phyloP scores from a whole-genome alignment of 2,797 vertebrate species.

The Myotis daubentonii region DNA sequence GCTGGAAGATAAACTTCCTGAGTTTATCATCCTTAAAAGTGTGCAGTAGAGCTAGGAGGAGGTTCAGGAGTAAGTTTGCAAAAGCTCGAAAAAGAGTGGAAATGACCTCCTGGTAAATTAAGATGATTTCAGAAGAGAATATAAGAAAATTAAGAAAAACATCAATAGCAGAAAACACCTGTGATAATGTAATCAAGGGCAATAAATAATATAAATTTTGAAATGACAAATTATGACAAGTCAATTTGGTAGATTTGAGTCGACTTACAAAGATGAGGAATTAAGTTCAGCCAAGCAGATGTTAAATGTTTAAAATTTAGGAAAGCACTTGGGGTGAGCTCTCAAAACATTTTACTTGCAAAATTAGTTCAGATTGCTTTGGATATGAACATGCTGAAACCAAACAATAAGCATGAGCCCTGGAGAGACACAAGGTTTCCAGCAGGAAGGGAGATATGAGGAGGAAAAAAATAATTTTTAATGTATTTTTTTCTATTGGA shows the following conservation, averaged over 20 bases:
- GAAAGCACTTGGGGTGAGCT: slow-evolving; percentile 63
- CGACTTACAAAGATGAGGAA: slow-evolving; percentile 19
- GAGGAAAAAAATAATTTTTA: neutral
- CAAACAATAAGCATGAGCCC: neutral
- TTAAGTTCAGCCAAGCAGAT: slow-evolving; percentile 67
- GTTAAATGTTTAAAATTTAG: slow-evolving; percentile 68
- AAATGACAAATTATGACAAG: slow-evolving; percentile 64
- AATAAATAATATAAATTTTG: slow-evolving; percentile 67
- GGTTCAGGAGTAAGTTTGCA: neutral
- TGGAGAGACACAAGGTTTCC: neutral
- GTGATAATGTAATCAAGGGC: slow-evolving; percentile 55
- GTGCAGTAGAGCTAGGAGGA: neutral
- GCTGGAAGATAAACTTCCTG: slow-evolving; percentile 32
- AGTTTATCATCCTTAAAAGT: slow-evolving; percentile 50
- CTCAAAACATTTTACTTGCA: slow-evolving; percentile 73
- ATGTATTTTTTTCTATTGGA: neutral
- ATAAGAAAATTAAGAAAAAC: neutral
- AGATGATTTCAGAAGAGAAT: slow-evolving; percentile 21
- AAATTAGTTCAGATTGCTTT: slow-evolving; percentile 74
- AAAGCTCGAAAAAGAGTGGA: slow-evolving; percentile 29
- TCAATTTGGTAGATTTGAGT: slow-evolving; percentile 49
- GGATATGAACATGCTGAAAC: slow-evolving; percentile 56
- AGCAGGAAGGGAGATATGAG: neutral
- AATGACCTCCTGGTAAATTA: slow-evolving; percentile 42
- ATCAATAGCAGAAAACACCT: slow-evolving; percentile 37